Conservation (phyloP, 92 coral and sea anemone genomes). For the Meandrina meandrites region DNA sequence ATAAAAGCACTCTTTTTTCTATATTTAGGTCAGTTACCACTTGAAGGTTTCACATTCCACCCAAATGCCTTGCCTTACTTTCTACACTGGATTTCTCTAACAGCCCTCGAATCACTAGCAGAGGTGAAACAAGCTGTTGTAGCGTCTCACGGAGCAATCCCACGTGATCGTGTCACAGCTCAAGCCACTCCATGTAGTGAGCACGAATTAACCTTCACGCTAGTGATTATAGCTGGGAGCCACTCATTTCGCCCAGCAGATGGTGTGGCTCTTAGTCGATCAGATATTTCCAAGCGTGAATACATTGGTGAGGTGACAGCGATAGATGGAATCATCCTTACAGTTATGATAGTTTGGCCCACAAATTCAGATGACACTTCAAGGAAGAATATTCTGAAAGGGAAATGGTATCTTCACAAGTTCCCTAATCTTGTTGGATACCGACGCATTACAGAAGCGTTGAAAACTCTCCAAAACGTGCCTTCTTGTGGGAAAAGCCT, state of each 20-base stretch:
- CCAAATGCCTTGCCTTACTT: constrained; percentile 67
- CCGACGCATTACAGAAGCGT: constrained; percentile 60
- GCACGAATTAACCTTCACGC: constrained; percentile 45
- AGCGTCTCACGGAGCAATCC: constrained; percentile 8
- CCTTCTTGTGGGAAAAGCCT: constrained; percentile 24
- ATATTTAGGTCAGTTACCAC: constrained; percentile 58
- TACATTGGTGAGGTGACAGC: constrained; percentile 62
- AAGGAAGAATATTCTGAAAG: constrained; percentile 14
- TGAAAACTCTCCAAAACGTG: constrained; percentile 44
- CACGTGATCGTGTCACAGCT: constrained; percentile 33
- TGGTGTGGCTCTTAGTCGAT: constrained; percentile 66
- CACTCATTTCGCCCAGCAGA: constrained; percentile 56
- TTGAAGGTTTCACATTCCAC: constrained; percentile 47
- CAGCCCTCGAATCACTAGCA: constrained; percentile 61
- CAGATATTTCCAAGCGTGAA: constrained; percentile 60
- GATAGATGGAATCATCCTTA: constrained; percentile 54
- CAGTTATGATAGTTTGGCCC: constrained; percentile 69
- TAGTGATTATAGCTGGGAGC: constrained; percentile 43
- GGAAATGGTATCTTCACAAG: constrained; percentile 61
- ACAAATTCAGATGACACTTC: constrained; percentile 6
- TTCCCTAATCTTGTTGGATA: constrained; percentile 74
- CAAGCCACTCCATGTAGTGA: constrained; percentile 38
- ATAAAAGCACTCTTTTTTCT: neutral
- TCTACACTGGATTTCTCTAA: constrained; percentile 74
- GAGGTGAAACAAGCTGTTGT: constrained; percentile 62